Conservation (phyloP, 2,888 invertebrate genomes). For the Acleris holmiana region DNA sequence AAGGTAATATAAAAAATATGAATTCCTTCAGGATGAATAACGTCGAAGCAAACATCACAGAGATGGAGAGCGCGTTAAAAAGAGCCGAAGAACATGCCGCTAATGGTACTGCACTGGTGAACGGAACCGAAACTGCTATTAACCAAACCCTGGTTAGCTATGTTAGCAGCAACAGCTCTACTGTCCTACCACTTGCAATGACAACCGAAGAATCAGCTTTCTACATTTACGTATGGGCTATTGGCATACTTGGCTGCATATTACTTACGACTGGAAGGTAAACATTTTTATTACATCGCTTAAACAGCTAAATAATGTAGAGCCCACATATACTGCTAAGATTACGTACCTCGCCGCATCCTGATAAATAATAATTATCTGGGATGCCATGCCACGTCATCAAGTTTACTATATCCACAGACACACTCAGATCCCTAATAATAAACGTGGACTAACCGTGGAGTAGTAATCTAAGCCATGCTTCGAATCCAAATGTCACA, state of each 20-base stretch:
- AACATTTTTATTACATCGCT: slow-evolving; percentile 23
- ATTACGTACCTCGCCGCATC: too few species aligned
- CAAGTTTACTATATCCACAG: too few species aligned
- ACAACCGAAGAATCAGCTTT: slow-evolving; percentile 57
- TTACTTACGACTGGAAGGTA: slow-evolving; percentile 84
- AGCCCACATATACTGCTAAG: too few species aligned
- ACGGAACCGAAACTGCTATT: slow-evolving; percentile 41
- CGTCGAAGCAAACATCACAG: slow-evolving; percentile 52
- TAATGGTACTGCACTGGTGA: slow-evolving; percentile 39
- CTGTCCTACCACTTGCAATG: slow-evolving; percentile 47
- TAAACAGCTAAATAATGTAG: neutral
- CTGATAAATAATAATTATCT: too few species aligned
- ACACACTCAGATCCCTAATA: too few species aligned
- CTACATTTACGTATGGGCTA: slow-evolving; percentile 85
- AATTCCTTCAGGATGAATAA: slow-evolving; percentile 70
- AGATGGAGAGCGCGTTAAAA: slow-evolving; percentile 14
- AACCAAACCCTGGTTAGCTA: slow-evolving; percentile 47
- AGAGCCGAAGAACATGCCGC: slow-evolving; percentile 7
- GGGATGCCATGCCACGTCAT: too few species aligned
- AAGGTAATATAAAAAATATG: neutral
- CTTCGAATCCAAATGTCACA: too few species aligned
- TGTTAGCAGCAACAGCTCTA: neutral
- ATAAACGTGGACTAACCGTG: too few species aligned
- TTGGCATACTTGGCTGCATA: slow-evolving; percentile 84
- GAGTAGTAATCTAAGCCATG: too few species aligned